Evolutionary conservation across 2,113 vertebrate species (phyloP), one percentile per base, ranked within the genome.

Genomic region (Chaetura pelagica): DNA sequence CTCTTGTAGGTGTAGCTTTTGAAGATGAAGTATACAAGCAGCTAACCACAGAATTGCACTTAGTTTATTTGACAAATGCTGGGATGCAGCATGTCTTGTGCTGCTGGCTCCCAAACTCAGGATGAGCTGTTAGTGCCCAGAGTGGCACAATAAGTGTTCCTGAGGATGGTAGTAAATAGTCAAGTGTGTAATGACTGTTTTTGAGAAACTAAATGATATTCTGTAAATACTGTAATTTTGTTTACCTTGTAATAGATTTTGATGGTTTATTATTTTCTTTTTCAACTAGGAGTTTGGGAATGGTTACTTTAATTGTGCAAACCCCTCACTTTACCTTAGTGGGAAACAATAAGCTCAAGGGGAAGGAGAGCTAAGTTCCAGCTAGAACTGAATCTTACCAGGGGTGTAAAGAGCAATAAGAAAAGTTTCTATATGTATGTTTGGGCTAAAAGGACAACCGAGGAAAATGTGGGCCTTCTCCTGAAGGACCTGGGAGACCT

Each of bases 331-430:
- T 69, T 38, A 18, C 13, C 9, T 73, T 54, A 15, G 27, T 11
- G n/a, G 61, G 38, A 72, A 78, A 1, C 13, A 1, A 20, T 26
- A 51, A 46, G 32, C 52, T 64, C 14, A 30, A 2, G 1, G 0
- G 7, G 40, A 42, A 42, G 40, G 40, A 42, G 40, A 42, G 40
- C 40, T 12, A 42, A 42, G 40, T 42, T 42, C 40, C 11, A 42
- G 40, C 11, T 42, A 42, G 40, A 42, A 14, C 14, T 42, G 14
- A 42, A 42, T 42, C 40, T 42, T 42, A 12, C 40, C 40, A 42
- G 40, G 40, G 40, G 14, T 42, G 40, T 42, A 42, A 42, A 12
- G 40, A 42, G 40, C 40, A 42, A 42, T 42, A 14, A 42, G 40
- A 42, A 42, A 14, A 42, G 40, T 14, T 42, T 42, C 40, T 42